A percentile compares a stretch with the other conserved stretches of the same genome.
Conservation (phyloP, 2,797 vertebrate species). For the Cynopterus sphinx region DNA sequence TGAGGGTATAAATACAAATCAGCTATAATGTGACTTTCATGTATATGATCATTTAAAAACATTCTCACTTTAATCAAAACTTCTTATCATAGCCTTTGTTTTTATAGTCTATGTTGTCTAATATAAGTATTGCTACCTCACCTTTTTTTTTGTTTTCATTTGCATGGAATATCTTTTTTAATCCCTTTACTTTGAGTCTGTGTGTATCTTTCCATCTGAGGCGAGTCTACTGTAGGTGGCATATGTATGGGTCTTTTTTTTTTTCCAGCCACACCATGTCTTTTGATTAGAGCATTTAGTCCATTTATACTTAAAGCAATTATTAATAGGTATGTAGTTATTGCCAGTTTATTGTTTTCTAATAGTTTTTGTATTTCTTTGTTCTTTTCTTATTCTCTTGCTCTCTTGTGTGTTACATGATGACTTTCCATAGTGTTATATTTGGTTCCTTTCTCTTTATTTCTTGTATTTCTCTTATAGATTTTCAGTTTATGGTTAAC, state of each 20-base stretch:
- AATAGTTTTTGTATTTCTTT: background rate
- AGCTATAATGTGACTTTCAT: background rate
- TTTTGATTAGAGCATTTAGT: background rate
- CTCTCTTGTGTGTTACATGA: background rate
- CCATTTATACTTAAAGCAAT: background rate
- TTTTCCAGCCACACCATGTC: background rate
- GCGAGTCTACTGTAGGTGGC: background rate
- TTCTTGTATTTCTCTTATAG: background rate
- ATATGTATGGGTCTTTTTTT: background rate
- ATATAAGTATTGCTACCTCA: background rate
- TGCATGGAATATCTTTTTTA: background rate
- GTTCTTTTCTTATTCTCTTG: background rate
- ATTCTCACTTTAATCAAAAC: background rate
- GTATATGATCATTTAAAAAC: background rate
- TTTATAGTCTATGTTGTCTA: background rate
- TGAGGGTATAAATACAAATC: background rate
- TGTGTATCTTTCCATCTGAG: background rate
- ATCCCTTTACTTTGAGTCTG: background rate
- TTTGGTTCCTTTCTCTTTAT: background rate
- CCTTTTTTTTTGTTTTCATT: background rate
- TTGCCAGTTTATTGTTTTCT: background rate
- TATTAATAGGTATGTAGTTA: background rate
- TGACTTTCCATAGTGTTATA: background rate
- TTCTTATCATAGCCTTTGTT: background rate
- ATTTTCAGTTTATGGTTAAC: background rate